These are phyloP conservation scores for Orientallactaga bullata DNA, from an alignment of 2,113 vertebrate species.

Conservation along the genomic window DNA sequence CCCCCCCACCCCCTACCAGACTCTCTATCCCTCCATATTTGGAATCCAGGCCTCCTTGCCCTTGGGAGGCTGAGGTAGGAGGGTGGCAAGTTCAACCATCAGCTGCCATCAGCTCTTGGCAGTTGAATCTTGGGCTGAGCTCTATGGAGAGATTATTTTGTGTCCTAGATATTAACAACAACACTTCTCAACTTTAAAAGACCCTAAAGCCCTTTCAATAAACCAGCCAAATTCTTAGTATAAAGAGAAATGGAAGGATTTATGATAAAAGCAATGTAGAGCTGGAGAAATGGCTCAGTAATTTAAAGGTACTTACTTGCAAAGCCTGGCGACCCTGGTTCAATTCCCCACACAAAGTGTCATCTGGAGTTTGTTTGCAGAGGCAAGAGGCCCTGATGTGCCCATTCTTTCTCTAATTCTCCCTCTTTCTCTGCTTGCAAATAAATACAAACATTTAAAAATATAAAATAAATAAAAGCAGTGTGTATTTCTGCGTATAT, in stretches of 20 bases:
- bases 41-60: neutral
- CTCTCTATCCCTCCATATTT: neutral
- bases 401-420: too few species aligned
- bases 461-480: too few species aligned
- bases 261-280: neutral
- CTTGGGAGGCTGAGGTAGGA: neutral
- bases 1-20: too few species aligned
- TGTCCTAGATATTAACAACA: neutral
- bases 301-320: too few species aligned
- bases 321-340: too few species aligned
- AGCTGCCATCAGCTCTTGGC: neutral
- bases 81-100: neutral
- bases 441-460: too few species aligned
- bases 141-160: neutral
- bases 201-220: neutral
- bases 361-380: too few species aligned
- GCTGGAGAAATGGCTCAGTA: too few species aligned
- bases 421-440: too few species aligned
- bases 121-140: neutral
- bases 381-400: too few species aligned
- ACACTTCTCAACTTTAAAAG: slow-evolving; percentile 20
- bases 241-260: neutral
- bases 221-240: slow-evolving; percentile 7
- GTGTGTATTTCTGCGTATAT: neutral
- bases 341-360: too few species aligned